A percentile compares a stretch with the other conserved stretches of the same genome.
phyloP scores from a whole-genome alignment of 2,888 invertebrate species.

The Cataglyphis altisquamis region DNA sequence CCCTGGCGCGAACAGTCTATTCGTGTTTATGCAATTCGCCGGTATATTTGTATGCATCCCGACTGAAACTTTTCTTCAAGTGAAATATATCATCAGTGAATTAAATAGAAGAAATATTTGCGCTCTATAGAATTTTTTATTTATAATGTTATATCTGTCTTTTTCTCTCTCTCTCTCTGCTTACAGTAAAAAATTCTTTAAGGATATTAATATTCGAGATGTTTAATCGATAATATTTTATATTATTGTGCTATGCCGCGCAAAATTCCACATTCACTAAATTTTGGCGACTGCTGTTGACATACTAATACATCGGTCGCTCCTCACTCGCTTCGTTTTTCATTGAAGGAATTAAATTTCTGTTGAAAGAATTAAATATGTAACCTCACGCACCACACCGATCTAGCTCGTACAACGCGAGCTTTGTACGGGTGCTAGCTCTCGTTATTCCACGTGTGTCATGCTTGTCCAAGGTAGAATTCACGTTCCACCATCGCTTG shows the following conservation, averaged over 20 bases:
- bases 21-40: constrained; percentile 43
- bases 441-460: constrained; percentile 37
- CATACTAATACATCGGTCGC: constrained; percentile 10
- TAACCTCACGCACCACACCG: constrained; percentile 10
- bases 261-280: background rate
- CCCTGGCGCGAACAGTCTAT: background rate
- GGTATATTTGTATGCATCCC: constrained; percentile 20
- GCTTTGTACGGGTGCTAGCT: background rate
- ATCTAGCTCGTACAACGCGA: background rate
- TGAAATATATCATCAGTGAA: constrained; percentile 27
- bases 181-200: background rate
- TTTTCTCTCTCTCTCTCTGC: background rate
- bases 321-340: background rate
- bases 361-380: constrained; percentile 34
- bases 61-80: constrained; percentile 5
- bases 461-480: constrained; percentile 9
- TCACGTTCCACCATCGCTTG: constrained; percentile 44
- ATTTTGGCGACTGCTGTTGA: background rate
- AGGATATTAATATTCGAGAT: background rate
- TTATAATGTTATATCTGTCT: constrained; percentile 1
- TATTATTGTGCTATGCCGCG: background rate
- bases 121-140: constrained; percentile 1
- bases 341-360: background rate
- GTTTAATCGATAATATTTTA: background rate
- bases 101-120: background rate